Evolutionary conservation across 2,888 invertebrate genomes (phyloP), one percentile per base, ranked within the genome.

Genomic region (Biston betularia): DNA sequence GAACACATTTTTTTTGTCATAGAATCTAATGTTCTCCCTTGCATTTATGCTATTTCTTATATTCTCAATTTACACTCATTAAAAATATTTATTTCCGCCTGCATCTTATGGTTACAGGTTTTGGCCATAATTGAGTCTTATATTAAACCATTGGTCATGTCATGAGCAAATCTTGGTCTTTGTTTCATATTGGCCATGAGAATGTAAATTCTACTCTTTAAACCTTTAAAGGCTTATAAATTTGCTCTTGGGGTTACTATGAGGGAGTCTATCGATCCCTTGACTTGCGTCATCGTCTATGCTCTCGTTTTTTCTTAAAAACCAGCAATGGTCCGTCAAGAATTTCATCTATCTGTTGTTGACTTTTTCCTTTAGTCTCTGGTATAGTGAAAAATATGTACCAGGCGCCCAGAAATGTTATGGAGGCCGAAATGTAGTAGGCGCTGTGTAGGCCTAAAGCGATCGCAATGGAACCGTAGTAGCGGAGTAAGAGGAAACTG

Each of bases 401-500:
- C 70, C 82, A 77, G 70, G 93, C 84, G 50, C 89, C 88, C 67
- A 92, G 71, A n/a, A 93, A 78, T 0, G 92, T 92, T 71, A 89
- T 78, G 42, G 80, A 79, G 66, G 91, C 92, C 53, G 90, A 88
- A 15, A 92, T 87, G 75, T 93, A 93, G 79, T 92, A 93, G 0
- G 86, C 87, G 40, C 87, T 81, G 77, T 93, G 92, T 14, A 93
- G 88, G 0, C 93, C 93, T 59, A 93, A 77, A 0, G 83, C 71
- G 46, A 88, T 69, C 9, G 91, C 90, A 1, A 91, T 76, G 12
- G 85, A 79, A 8, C 90, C 90, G 77, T 88, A 93, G 81, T 93
- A 93, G 7, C 93, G 89, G 1, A 93, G 89, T 2, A 92, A 75
- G 12, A 93, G 79, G 74, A 93, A 93, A 71, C 83, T 92, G 77